Evolutionary conservation across 2,888 invertebrate species (phyloP).

Genomic region (Caenorhabditis afra): DNA sequence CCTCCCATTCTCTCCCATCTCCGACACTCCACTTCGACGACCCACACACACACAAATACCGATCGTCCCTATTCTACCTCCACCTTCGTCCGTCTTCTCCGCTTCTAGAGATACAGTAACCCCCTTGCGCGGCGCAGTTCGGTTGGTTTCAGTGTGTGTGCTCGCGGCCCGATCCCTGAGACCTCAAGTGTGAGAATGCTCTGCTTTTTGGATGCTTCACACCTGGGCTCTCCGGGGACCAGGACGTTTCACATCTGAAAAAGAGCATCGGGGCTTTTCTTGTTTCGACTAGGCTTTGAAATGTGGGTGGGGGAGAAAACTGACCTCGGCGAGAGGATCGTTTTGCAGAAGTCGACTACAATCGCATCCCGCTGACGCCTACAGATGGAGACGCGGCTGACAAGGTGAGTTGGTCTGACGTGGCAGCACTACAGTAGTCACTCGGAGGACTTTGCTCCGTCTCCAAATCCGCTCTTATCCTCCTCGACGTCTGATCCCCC

Average conservation of each 20-base stretch:
- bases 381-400: slow-evolving; percentile 51
- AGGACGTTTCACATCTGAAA: slow-evolving; percentile 26
- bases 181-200: slow-evolving; percentile 64
- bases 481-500: not conserved
- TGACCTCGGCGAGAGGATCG: not conserved
- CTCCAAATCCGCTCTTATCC: not conserved
- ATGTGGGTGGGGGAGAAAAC: not conserved
- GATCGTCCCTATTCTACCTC: not conserved
- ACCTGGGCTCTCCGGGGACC: slow-evolving; percentile 64
- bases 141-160: slow-evolving; percentile 40
- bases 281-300: not conserved
- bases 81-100: not conserved
- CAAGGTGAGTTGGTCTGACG: slow-evolving; percentile 33
- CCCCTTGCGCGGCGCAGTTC: slow-evolving; percentile 20
- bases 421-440: too few relatives aligned
- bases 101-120: slow-evolving; percentile 23
- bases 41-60: not conserved
- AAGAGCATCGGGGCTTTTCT: slow-evolving; percentile 25
- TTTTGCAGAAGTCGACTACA: slow-evolving; percentile 53
- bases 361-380: slow-evolving; percentile 51
- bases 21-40: not conserved
- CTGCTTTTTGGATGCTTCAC: slow-evolving; percentile 26
- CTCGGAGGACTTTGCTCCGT: too few relatives aligned
- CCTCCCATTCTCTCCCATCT: not conserved
- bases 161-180: slow-evolving; percentile 67